A percentile compares a stretch with the other conserved stretches of the same genome.
These are phyloP conservation scores for Volucella inanis DNA, from an alignment of 2,888 invertebrate species.

Conservation along the genomic window DNA sequence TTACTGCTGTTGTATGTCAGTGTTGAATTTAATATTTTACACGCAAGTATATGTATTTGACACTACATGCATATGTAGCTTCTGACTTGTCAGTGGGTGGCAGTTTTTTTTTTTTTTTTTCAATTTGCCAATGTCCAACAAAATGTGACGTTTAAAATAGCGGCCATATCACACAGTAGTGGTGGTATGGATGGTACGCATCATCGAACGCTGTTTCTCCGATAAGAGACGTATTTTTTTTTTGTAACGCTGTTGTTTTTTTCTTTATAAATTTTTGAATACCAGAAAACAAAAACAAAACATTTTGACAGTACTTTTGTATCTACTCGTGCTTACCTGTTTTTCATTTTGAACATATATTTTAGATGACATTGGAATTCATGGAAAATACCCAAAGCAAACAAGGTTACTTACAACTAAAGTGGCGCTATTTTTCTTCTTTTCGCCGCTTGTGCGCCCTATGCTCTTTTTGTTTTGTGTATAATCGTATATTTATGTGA, in stretches of 20 bases:
- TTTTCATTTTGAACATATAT: conserved; percentile 10
- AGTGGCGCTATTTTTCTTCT: conserved; percentile 34
- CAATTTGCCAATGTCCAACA: conserved; percentile 34
- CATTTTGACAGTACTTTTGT: not conserved
- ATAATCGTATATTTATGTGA: conserved; percentile 3
- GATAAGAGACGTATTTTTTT: conserved; percentile 12
- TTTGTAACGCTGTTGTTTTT: not conserved
- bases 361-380: conserved; percentile 51
- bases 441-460: conserved; percentile 48
- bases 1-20: not conserved
- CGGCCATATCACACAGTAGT: conserved; percentile 2
- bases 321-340: not conserved
- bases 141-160: conserved; percentile 39
- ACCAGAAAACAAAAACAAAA: not conserved
- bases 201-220: not conserved
- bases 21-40: not conserved
- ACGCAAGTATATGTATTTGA: not conserved
- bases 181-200: not conserved
- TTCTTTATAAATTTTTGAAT: conserved; percentile 7
- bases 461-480: not conserved
- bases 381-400: conserved; percentile 70
- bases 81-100: not conserved
- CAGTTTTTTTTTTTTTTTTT: not conserved
- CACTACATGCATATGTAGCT: not conserved
- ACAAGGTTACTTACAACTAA: conserved; percentile 40